Evolutionary conservation across 2,797 vertebrate genomes (phyloP), one percentile per base, ranked within the genome.

Genomic region (Botia kubotai): DNA sequence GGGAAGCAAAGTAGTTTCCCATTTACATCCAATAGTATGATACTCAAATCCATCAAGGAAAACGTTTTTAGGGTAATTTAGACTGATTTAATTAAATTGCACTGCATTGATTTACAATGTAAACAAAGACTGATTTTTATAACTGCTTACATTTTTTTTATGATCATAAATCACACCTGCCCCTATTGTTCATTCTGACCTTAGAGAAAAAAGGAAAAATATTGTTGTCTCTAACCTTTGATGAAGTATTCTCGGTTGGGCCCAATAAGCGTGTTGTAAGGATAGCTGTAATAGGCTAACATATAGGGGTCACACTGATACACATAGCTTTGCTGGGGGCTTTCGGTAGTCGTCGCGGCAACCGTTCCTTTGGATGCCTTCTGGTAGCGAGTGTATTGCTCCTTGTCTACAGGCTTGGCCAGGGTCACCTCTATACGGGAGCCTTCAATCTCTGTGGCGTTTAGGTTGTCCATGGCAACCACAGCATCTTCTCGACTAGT

Each of bases 161-260:
- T 78, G 17, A 71, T 29, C 2, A 65, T 39, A 4, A 52, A 84
- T 76, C 80, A 57, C 23, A 52, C 57, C 62, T 65, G 16, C 46
- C 48, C 39, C 17, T 11, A 57, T 16, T 2, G 13, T 2, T 11
- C 4, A 48, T n/a, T 53, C 36, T 39, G 36, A 60, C 68, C 19
- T 84, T 1, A 29, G 12, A 65, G 21, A 11, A 36, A 52, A 83
- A 10, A 39, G 23, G 13, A 53, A 26, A 48, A 29, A 75, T 7
- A 23, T 36, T 2, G 6, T 48, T 8, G 13, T 48, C n/a, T 80
- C 96, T 95, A 94, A 99, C 98, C 98, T 99, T 98, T 99, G 87
- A 98, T 95, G 77, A 99, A 99, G 93, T 99, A 99, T 79, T 99
- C 98, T 86, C 98, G 94, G 94, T 99, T 99, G 87, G 98, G 98